Evolutionary conservation across 2,888 invertebrate species (phyloP).

Genomic region (Rhamphomyia laevipes): DNA sequence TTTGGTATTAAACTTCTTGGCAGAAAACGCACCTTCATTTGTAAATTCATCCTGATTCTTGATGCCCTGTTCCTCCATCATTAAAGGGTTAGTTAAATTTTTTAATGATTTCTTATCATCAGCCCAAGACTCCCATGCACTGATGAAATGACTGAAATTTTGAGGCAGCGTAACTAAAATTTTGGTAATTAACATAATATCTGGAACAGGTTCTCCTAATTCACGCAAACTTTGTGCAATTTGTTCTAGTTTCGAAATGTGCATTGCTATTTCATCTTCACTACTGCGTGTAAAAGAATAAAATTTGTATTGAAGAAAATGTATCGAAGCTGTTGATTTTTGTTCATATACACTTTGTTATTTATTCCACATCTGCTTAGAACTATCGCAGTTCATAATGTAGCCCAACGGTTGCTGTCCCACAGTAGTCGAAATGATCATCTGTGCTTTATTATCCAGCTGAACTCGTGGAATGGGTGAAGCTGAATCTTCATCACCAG

Average conservation of each 20-base stretch:
- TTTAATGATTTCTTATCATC: conserved; percentile 4
- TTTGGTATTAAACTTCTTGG: background rate
- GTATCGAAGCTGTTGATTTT: conserved; percentile 6
- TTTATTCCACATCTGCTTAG: conserved; percentile 7
- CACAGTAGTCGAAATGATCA: conserved; percentile 10
- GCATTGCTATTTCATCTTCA: conserved; percentile 13
- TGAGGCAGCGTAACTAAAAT: conserved; percentile 7
- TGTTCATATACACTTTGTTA: conserved; percentile 7
- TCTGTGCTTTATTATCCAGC: conserved; percentile 10
- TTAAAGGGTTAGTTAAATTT: conserved; percentile 5
- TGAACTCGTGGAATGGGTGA: background rate
- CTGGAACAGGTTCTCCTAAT: conserved; percentile 12
- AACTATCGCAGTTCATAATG: conserved; percentile 8
- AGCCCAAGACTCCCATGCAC: conserved; percentile 9
- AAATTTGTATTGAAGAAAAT: conserved; percentile 16
- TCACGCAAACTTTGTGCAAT: conserved; percentile 11
- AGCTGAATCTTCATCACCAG: background rate
- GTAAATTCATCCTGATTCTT: background rate
- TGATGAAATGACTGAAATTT: conserved; percentile 8
- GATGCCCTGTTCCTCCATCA: conserved; percentile 7
- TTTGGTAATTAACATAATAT: conserved; percentile 9
- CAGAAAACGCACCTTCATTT: conserved; percentile 2
- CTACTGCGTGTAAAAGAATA: conserved; percentile 13
- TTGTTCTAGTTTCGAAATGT: conserved; percentile 12
- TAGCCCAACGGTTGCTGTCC: conserved; percentile 8